Evolutionary conservation across 2,113 vertebrate genomes (phyloP).

Genomic region (Amazona vittata): DNA sequence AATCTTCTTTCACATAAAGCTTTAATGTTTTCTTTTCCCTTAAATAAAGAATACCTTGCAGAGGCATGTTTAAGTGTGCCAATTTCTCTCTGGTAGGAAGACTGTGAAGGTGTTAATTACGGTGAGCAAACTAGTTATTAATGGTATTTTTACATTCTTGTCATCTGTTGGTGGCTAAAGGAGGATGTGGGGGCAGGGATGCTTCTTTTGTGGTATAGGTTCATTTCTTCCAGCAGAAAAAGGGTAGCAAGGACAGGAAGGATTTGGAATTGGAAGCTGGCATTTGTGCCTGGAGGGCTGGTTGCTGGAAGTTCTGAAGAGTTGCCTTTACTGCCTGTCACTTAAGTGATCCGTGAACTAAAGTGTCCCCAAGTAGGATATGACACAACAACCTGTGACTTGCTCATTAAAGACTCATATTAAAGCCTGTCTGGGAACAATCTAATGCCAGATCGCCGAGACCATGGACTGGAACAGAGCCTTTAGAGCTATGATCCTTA

Average conservation of each 20-base stretch:
- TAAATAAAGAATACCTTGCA: slow-evolving; percentile 66
- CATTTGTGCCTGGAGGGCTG: not conserved
- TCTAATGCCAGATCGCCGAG: slow-evolving; percentile 2
- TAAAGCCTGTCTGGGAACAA: slow-evolving; percentile 16
- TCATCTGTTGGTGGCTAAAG: slow-evolving; percentile 4
- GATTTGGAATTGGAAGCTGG: not conserved
- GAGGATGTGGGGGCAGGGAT: not conserved
- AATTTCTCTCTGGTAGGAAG: slow-evolving; percentile 34
- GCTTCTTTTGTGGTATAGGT: not conserved
- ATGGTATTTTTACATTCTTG: slow-evolving; percentile 46
- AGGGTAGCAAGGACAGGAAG: not conserved
- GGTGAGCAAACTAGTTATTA: slow-evolving; percentile 54
- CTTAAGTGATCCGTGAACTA: slow-evolving; percentile 31
- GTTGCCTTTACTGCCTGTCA: not conserved
- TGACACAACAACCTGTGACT: not conserved
- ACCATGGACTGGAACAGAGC: not conserved
- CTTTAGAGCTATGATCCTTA: not conserved
- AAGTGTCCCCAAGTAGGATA: not conserved
- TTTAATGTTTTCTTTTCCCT: slow-evolving; percentile 52
- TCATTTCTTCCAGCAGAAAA: not conserved
- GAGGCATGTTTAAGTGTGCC: slow-evolving; percentile 19
- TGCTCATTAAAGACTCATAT: not conserved
- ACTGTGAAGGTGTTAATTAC: slow-evolving; percentile 69
- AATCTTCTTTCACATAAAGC: slow-evolving; percentile 44
- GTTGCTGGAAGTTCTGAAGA: not conserved